These are phyloP conservation scores for Malthinus flaveolus DNA, from an alignment of 2,888 invertebrate species.

Conservation along the genomic window DNA sequence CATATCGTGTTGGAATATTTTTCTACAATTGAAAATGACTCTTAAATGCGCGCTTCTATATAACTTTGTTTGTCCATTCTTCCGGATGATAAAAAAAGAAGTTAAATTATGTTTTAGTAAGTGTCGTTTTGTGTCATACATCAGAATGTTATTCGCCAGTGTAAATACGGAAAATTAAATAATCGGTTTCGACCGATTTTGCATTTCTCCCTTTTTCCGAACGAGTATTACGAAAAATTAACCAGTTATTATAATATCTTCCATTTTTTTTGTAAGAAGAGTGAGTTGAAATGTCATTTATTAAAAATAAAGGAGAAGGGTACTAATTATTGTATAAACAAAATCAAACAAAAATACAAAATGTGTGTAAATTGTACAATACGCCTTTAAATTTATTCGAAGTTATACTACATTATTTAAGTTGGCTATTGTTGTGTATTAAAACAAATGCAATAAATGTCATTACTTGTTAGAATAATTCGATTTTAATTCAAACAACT, in stretches of 20 bases:
- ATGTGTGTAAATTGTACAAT: constrained; percentile 19
- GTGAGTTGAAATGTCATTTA: neutral
- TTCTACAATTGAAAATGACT: constrained; percentile 27
- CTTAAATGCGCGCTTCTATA: constrained; percentile 9
- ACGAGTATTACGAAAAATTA: neutral
- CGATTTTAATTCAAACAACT: constrained; percentile 3
- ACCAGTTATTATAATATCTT: neutral
- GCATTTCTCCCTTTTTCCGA: neutral
- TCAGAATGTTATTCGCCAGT: neutral
- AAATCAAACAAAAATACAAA: too few species aligned
- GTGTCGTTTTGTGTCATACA: constrained; percentile 3
- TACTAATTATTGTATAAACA: neutral
- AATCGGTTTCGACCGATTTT: neutral
- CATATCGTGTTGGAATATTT: constrained; percentile 31
- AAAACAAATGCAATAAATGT: constrained; percentile 44
- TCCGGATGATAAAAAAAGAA: neutral
- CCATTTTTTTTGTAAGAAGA: neutral
- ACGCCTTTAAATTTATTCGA: constrained; percentile 28
- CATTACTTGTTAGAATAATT: constrained; percentile 34
- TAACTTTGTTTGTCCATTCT: neutral
- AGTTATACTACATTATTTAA: constrained; percentile 29
- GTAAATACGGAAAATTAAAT: neutral
- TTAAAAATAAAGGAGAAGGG: neutral
- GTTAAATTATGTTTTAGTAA: neutral
- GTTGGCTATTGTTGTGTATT: constrained; percentile 38